Evolutionary conservation across 2,888 invertebrate genomes (phyloP).

Genomic region (Sturmia bella): DNA sequence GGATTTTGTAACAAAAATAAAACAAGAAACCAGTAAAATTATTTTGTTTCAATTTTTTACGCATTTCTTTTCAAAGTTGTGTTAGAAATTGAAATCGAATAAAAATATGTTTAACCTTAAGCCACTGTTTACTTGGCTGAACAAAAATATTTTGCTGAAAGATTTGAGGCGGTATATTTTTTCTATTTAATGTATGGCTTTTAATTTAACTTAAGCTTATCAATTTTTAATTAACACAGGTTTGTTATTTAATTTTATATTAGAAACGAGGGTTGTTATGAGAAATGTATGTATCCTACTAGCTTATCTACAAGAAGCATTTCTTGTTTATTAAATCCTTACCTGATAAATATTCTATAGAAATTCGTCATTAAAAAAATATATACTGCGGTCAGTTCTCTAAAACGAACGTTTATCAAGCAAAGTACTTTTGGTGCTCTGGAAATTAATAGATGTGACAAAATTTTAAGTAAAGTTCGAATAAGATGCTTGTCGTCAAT

Average conservation of each 20-base stretch:
- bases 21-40: not conserved
- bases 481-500: no score
- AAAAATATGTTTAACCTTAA: constrained; percentile 8
- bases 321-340: no score
- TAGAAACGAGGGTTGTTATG: not conserved
- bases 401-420: no score
- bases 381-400: no score
- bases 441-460: no score
- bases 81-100: constrained; percentile 14
- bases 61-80: not conserved
- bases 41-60: not conserved
- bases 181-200: not conserved
- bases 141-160: not conserved
- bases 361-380: no score
- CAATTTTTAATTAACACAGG: constrained; percentile 8
- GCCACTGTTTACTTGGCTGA: not conserved
- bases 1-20: not conserved
- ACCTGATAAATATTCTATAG: no score
- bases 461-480: no score
- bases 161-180: constrained; percentile 13
- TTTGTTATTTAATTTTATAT: not conserved
- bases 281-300: not conserved
- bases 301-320: no score
- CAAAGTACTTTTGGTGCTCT: no score
- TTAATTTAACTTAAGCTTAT: constrained; percentile 24